A percentile compares a stretch with the other conserved stretches of the same genome.
Evolutionary conservation across 1,140 invertebrate genomes (phyloP).

Genomic region (Maconellicoccus hirsutus): DNA sequence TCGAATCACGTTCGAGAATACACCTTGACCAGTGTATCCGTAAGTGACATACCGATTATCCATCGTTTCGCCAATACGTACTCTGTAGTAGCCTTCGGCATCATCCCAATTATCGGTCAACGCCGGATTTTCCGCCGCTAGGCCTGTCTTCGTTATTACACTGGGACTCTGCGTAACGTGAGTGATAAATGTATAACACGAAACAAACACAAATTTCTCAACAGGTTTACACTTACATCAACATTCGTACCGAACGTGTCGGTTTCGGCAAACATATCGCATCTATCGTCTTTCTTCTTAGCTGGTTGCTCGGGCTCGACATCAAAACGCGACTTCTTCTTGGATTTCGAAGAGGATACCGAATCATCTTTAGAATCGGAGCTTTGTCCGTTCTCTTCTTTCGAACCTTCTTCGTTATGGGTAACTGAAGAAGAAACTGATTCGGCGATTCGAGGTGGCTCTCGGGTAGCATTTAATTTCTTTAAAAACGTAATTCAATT

Average conservation of each 20-base stretch:
- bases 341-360: background rate
- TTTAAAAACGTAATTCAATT: background rate
- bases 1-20: constrained; percentile 96
- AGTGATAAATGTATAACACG: too few relatives aligned
- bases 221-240: constrained; percentile 56
- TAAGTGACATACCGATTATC: constrained; percentile 86
- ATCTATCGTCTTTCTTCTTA: constrained; percentile 43
- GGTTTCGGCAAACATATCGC: constrained; percentile 81
- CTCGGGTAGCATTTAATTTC: background rate
- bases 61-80: constrained; percentile 87
- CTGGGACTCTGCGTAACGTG: constrained; percentile 54
- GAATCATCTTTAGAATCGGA: background rate
- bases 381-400: background rate
- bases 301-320: constrained; percentile 30
- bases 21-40: constrained; percentile 97
- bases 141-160: constrained; percentile 51
- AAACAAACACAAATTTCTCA: too few relatives aligned
- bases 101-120: constrained; percentile 99
- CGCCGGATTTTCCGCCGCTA: constrained; percentile 71
- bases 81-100: constrained; percentile 95
- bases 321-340: constrained; percentile 30
- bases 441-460: background rate
- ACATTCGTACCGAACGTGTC: constrained; percentile 75
- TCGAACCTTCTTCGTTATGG: background rate
- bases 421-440: background rate